A percentile compares a stretch with the other conserved stretches of the same genome.
Conservation (phyloP, 2,888 invertebrate species). For the Schrankia costaestrigalis region DNA sequence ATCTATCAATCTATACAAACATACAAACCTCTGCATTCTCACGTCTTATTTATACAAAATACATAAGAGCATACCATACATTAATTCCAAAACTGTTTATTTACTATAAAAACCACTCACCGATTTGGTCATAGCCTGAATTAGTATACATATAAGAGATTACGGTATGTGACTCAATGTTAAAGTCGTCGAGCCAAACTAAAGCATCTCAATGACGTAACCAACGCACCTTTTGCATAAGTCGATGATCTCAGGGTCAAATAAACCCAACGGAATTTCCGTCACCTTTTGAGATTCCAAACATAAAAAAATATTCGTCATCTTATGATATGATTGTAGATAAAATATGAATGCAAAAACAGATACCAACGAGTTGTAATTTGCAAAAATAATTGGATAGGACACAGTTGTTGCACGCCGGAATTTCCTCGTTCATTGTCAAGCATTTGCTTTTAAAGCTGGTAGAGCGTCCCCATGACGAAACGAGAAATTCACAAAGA, state of each 20-base stretch:
- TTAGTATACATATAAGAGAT: conserved; percentile 6
- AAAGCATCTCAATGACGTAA: conserved; percentile 21
- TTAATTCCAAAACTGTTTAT: conserved; percentile 15
- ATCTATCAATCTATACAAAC: too few species aligned
- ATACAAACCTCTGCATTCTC: too few species aligned
- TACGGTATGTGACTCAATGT: conserved; percentile 14
- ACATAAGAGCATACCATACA: conserved; percentile 3
- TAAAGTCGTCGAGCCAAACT: conserved; percentile 9
- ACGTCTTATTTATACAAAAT: too few species aligned
- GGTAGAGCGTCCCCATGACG: conserved; percentile 49
- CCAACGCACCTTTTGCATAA: conserved; percentile 13
- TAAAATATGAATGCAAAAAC: conserved; percentile 15
- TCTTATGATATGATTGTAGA: too few species aligned
- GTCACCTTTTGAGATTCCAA: too few species aligned
- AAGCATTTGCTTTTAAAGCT: conserved; percentile 53
- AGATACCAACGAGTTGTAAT: conserved; percentile 39
- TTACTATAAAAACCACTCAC: conserved; percentile 6
- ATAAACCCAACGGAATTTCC: too few species aligned
- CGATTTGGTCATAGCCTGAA: conserved; percentile 6
- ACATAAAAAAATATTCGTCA: too few species aligned
- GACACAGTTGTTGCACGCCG: conserved; percentile 49
- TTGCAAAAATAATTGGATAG: conserved; percentile 60
- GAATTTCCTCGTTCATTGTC: conserved; percentile 66
- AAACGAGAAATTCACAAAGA: conserved; percentile 57
- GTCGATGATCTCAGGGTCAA: conserved; percentile 23